Evolutionary conservation across 2,797 vertebrate species (phyloP).

Genomic region (Lepus oiostolus): DNA sequence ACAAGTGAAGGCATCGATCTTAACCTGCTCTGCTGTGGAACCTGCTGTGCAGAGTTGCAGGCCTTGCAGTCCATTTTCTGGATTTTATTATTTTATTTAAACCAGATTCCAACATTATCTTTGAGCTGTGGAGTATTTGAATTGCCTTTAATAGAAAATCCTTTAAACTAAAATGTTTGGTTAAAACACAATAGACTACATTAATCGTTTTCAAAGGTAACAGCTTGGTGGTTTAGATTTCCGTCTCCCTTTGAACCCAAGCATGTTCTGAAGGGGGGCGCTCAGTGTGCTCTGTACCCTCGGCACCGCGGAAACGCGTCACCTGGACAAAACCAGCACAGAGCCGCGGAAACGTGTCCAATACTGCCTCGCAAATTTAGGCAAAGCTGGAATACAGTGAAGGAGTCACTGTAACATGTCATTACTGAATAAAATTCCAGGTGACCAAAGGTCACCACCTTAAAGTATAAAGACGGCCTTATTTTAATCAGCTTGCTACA

Average conservation of each 20-base stretch:
- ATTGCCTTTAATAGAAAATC: slow-evolving; percentile 85
- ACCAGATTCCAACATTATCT: slow-evolving; percentile 84
- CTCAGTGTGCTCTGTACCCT: slow-evolving; percentile 33
- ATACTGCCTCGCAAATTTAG: slow-evolving; percentile 58
- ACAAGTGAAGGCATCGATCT: slow-evolving; percentile 75
- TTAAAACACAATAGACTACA: slow-evolving; percentile 83
- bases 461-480: slow-evolving; percentile 34
- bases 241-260: slow-evolving; percentile 80
- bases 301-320: slow-evolving; percentile 7
- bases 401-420: slow-evolving; percentile 37
- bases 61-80: slow-evolving; percentile 77
- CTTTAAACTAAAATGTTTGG: slow-evolving; percentile 85
- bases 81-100: slow-evolving; percentile 86
- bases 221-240: slow-evolving; percentile 79
- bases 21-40: slow-evolving; percentile 75
- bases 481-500: slow-evolving; percentile 41
- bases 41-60: slow-evolving; percentile 79
- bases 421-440: slow-evolving; percentile 42
- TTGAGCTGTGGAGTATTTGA: slow-evolving; percentile 80
- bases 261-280: slow-evolving; percentile 58
- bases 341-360: slow-evolving; percentile 39
- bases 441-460: background rate
- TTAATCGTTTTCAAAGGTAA: slow-evolving; percentile 84
- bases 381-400: slow-evolving; percentile 38
- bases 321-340: slow-evolving; percentile 55